phyloP scores from a whole-genome alignment of 2,888 invertebrate genomes.

The Drosophila pegasa region DNA sequence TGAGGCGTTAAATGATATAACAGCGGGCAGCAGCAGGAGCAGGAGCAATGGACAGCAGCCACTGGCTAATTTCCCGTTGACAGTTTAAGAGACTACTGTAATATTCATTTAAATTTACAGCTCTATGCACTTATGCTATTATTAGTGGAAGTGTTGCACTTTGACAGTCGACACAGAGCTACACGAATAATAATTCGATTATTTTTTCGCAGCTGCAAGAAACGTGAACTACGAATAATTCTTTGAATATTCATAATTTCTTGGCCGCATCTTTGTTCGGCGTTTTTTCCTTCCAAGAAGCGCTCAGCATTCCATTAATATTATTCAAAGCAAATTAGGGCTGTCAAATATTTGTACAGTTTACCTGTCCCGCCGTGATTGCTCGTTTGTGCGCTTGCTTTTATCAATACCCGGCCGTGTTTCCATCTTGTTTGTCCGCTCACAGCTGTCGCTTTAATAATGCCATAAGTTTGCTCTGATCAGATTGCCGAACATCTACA shows the following conservation, averaged over 20 bases:
- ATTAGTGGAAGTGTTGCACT: neutral
- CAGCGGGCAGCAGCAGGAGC: neutral
- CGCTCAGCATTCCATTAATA: neutral
- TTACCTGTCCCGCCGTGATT: conserved; percentile 6
- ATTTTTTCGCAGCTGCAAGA: neutral
- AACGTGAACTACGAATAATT: no score
- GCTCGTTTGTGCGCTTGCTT: conserved; percentile 8
- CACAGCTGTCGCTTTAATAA: conserved; percentile 31
- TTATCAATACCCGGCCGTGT: conserved; percentile 12
- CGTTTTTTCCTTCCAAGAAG: no score
- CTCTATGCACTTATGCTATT: conserved; percentile 34
- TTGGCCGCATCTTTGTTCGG: no score
- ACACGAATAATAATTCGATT: neutral
- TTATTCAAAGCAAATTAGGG: conserved; percentile 9
- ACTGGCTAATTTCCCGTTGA: conserved; percentile 31
- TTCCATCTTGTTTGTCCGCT: conserved; percentile 18
- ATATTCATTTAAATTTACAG: conserved; percentile 40
- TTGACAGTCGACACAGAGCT: neutral
- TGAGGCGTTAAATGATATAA: conserved; percentile 51
- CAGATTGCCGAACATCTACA: conserved; percentile 1
- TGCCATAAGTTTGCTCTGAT: conserved; percentile 6
- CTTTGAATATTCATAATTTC: no score
- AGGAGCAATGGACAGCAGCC: neutral
- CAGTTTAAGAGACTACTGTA: conserved; percentile 36
- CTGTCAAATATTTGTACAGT: conserved; percentile 25